Percentiles rank a stretch among this genome's conserved stretches.
Evolutionary conservation across 2,888 invertebrate species (phyloP).

Genomic region (Odontomyia ornata): DNA sequence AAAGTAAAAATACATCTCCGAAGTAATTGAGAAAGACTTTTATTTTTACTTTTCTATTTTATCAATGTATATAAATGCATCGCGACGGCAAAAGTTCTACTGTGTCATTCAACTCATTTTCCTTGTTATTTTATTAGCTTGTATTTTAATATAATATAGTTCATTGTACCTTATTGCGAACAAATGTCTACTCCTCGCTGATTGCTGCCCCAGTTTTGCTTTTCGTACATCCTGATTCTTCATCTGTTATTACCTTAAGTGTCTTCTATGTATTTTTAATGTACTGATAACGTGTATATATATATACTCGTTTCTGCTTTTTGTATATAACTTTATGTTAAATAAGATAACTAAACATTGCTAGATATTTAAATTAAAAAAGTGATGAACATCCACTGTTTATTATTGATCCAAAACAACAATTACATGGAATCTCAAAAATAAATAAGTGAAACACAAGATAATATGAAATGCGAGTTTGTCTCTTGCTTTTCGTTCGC

Average conservation of each 20-base stretch:
- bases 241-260: conserved; percentile 44
- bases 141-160: conserved; percentile 46
- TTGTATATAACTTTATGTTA: conserved; percentile 2
- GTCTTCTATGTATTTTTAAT: conserved; percentile 47
- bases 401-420: conserved; percentile 37
- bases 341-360: conserved; percentile 1
- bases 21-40: conserved; percentile 37
- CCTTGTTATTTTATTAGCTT: conserved; percentile 32
- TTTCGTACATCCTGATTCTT: conserved; percentile 28
- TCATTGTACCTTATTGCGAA: conserved; percentile 50
- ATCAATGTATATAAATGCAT: conserved; percentile 48
- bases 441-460: conserved; percentile 33
- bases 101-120: conserved; percentile 48
- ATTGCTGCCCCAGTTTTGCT: conserved; percentile 9
- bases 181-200: conserved; percentile 47
- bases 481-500: conserved; percentile 3
- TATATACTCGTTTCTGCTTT: conserved; percentile 38
- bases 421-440: conserved; percentile 36
- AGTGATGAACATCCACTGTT: conserved; percentile 33
- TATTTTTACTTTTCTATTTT: conserved; percentile 35
- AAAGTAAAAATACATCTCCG: conserved; percentile 31
- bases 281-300: conserved; percentile 32
- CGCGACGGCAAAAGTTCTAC: conserved; percentile 50
- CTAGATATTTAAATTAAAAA: neutral
- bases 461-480: conserved; percentile 27